Base-by-base conservation (phyloP, 1,140 invertebrate genomes). In the Cepaea nemoralis region DNA sequence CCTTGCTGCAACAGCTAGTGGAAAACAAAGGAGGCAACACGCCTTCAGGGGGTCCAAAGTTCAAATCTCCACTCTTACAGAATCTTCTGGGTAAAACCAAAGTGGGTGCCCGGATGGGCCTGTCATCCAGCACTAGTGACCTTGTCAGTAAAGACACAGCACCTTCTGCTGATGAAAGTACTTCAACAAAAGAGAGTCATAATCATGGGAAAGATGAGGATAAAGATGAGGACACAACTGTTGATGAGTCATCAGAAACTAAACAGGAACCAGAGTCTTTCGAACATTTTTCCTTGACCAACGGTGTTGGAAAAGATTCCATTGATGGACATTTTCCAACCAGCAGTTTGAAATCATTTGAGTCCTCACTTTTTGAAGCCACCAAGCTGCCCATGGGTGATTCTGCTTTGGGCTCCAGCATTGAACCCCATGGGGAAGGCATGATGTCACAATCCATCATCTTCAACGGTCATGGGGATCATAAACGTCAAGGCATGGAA, bases 1-100 rank as follows among this genome's bases (percentile, higher is more conserved):
- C 89, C 50, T 82, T 90, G 5, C 84, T 90, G 55, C 87, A 90
- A 80, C 87, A 87, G 77, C 83, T 89, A 42, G 83, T 86, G 70
- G 85, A 87, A 40, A 85, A 82, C 33, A 86, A 87, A 39, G 69
- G 85, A n/a, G 80, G 82, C 37, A 45, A 63, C 27, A 35, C 80
- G 0, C 39, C 77, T 12, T 48, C 63, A 2, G 77, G 48, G 22
- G 75, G 70, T 19, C 83, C 86, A 22, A 85, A 86, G 74, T 87
- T 87, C 77, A 87, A 87, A 73, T 87, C 86, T 33, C 84, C 86
- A 14, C 79, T 87, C n/a, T 76, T 87, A 48, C 86, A 87, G 37
- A 87, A 85, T 48, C 69, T 87, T 0, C 82, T 89, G 59, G 86
- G 86, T 39, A 88, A 87, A 76, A 86, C 84, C 31, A 84, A 84